These are phyloP conservation scores for Campoletis raptor DNA, from an alignment of 2,888 invertebrate species.

Conservation along the genomic window DNA sequence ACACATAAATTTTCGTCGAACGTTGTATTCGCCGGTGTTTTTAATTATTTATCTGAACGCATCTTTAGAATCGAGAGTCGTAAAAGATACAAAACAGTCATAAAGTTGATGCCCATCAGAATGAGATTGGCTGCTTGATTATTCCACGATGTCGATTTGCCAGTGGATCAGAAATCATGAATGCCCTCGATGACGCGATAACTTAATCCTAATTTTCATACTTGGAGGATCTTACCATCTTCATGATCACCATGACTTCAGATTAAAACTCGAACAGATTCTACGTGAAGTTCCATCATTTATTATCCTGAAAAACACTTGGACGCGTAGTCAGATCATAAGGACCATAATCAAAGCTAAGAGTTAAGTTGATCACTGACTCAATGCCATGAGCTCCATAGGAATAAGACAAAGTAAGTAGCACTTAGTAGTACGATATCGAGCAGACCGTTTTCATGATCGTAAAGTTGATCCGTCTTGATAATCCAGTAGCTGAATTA, in stretches of 20 bases:
- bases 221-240: not conserved
- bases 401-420: not conserved
- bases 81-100: not conserved
- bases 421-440: not conserved
- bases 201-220: not conserved
- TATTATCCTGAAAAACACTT: not conserved
- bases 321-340: not conserved
- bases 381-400: not conserved
- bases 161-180: not conserved
- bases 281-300: not conserved
- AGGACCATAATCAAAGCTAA: not conserved
- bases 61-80: not conserved
- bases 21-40: not conserved
- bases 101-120: not conserved
- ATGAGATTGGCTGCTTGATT: not conserved
- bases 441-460: not conserved
- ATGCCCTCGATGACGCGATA: not conserved
- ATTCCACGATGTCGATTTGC: not conserved
- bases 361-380: not conserved
- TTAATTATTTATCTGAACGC: not conserved
- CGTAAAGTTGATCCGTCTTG: not conserved
- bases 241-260: not conserved
- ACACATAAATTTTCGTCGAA: not conserved
- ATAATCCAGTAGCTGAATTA: conserved; percentile 14
- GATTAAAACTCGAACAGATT: not conserved